A percentile compares a stretch with the other conserved stretches of the same genome.
Conservation (phyloP, 2,888 invertebrate genomes). For the Pseudococcus viburni region DNA sequence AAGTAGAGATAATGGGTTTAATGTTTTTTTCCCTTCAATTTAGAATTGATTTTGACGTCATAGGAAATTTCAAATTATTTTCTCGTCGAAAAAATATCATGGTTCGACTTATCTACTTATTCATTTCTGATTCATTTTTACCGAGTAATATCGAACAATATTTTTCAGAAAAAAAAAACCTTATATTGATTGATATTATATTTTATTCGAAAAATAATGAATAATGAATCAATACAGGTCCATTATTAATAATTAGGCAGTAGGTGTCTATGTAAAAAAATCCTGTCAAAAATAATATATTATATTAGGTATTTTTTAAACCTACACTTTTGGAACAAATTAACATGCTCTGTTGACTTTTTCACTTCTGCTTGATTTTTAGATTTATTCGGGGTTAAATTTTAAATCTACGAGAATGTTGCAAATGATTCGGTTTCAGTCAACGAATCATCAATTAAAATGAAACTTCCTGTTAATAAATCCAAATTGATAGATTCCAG, state of each 20-base stretch:
- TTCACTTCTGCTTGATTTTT: neutral
- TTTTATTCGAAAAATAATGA: neutral
- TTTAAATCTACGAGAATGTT: neutral
- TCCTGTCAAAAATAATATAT: no score
- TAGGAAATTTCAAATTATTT: neutral
- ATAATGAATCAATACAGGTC: neutral
- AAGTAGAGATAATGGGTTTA: neutral
- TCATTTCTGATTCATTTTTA: neutral
- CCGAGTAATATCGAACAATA: no score
- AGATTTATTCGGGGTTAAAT: neutral
- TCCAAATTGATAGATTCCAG: neutral
- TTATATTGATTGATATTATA: neutral
- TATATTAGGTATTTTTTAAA: no score
- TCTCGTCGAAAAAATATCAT: neutral
- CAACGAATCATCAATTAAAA: neutral
- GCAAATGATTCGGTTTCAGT: neutral
- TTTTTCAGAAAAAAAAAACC: no score
- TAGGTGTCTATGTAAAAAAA: neutral
- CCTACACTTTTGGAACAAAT: neutral
- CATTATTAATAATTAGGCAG: neutral
- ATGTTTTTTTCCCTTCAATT: conserved; percentile 1
- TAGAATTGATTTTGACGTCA: neutral
- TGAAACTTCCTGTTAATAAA: conserved; percentile 1
- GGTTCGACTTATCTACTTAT: neutral
- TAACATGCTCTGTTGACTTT: neutral